Evolutionary conservation across 2,797 vertebrate species (phyloP), one percentile per base, ranked within the genome.

Genomic region (Melanotaenia boesemani): DNA sequence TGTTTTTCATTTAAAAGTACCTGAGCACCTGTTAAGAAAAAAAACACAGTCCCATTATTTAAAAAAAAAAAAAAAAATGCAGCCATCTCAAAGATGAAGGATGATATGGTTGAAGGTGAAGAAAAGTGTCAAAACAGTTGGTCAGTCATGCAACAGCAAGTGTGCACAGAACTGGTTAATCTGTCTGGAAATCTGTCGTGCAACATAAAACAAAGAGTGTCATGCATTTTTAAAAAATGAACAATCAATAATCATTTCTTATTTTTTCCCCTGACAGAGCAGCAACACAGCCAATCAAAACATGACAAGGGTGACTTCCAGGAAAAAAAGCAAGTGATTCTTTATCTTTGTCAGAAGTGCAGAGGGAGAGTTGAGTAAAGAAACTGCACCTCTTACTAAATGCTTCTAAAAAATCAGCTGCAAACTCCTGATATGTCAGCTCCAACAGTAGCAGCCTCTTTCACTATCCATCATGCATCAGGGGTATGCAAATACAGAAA

Each of bases 71-170:
- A 69, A 52, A 67, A 59, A 82, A 85, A 81, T 58, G 74, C 56
- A 69, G 60, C 48, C 57, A 64, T 50, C 41, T 78, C 61, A 59
- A 55, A 66, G 60, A 70, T 74, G 70, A 75, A 69, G 46, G 52
- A 26, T 69, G 86, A 90, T 87, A 88, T 87, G 85, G 22, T 86
- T 73, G 6, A 61, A 75, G 74, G 54, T 5, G 24, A 84, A 20
- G 66, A 77, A n/a, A 81, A 76, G 71, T 76, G 69, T 88, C 70
- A 80, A 67, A 83, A 74, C 72, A 78, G 79, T 76, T 10, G 76
- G 71, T 85, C 83, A 82, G 61, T 86, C 91, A 91, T 93, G 91
- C 89, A 77, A 86, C 80, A 84, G 62, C 75, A 80, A 78, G 75
- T 82, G 77, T 79, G 79, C 78, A 73, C 82, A 83, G 71, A 73